phyloP scores from a whole-genome alignment of 2,797 vertebrate species.

The Pteronotus mesoamericanus region DNA sequence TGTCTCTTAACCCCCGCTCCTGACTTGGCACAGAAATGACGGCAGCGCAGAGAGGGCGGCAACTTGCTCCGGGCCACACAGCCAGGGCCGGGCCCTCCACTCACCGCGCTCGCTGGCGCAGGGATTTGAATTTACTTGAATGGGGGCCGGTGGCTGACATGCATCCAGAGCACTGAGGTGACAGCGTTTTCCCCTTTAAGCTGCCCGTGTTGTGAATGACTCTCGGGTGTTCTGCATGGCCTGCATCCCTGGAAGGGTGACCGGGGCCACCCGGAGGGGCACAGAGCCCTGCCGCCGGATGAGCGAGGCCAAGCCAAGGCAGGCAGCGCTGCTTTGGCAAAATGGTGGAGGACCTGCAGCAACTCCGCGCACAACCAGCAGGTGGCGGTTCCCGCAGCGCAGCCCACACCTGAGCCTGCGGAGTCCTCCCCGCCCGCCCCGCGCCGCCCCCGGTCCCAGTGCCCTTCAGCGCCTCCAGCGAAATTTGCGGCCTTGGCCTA shows the following conservation, averaged over 20 bases:
- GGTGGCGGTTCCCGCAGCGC: background rate
- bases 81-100: background rate
- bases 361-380: fast-evolving
- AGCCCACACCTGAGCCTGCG: fast-evolving
- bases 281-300: background rate
- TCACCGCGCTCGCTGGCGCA: background rate
- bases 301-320: background rate
- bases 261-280: background rate
- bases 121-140: background rate
- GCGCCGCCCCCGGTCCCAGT: fast-evolving
- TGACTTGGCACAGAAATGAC: background rate
- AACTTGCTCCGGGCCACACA: background rate
- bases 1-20: background rate
- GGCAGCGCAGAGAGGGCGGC: background rate
- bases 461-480: background rate
- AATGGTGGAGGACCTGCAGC: background rate
- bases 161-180: background rate
- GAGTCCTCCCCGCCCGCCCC: background rate
- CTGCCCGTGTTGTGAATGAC: background rate
- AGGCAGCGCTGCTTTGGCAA: background rate
- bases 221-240: background rate
- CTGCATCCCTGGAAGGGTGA: background rate
- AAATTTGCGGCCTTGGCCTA: background rate
- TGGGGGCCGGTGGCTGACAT: fast-evolving
- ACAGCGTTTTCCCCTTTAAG: background rate